Evolutionary conservation across 2,113 vertebrate genomes (phyloP).

Genomic region (Megalops atlanticus): DNA sequence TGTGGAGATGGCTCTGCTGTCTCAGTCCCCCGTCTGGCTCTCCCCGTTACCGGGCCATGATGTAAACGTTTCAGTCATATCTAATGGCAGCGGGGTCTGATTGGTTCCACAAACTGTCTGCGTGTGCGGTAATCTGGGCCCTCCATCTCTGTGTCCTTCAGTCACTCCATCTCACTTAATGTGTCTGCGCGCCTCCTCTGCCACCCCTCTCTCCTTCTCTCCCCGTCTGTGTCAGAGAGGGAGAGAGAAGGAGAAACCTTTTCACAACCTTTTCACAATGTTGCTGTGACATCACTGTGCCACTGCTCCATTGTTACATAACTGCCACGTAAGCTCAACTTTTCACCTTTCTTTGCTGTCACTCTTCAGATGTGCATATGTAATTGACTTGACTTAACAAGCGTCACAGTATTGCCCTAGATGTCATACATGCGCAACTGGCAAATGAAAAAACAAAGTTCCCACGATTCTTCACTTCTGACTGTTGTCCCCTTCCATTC

Average conservation of each 20-base stretch:
- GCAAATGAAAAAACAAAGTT: background rate
- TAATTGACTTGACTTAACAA: background rate
- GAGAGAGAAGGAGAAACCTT: no score
- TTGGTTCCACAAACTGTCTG: conserved; percentile 50
- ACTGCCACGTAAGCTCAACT: background rate
- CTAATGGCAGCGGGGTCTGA: conserved; percentile 51
- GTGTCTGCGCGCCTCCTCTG: conserved; percentile 28
- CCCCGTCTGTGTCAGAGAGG: background rate
- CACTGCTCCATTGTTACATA: background rate
- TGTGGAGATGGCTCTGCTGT: background rate
- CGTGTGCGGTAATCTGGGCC: background rate
- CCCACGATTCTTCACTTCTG: background rate
- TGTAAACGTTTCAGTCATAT: conserved; percentile 64
- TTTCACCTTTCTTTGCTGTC: conserved; percentile 16
- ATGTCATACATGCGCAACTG: background rate
- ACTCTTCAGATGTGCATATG: background rate
- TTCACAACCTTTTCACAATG: no score
- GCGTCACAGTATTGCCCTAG: background rate
- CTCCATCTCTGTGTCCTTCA: conserved; percentile 44
- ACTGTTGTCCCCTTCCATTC: conserved; percentile 19
- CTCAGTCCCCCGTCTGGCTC: conserved; percentile 30
- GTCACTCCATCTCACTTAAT: conserved; percentile 47
- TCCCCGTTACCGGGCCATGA: conserved; percentile 45
- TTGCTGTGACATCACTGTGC: no score
- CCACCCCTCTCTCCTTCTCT: conserved; percentile 11